Percentiles rank a stretch among this genome's conserved stretches.
These are phyloP conservation scores for Caenorhabditis remanei DNA, from an alignment of 1,140 invertebrate species.

Conservation along the genomic window DNA sequence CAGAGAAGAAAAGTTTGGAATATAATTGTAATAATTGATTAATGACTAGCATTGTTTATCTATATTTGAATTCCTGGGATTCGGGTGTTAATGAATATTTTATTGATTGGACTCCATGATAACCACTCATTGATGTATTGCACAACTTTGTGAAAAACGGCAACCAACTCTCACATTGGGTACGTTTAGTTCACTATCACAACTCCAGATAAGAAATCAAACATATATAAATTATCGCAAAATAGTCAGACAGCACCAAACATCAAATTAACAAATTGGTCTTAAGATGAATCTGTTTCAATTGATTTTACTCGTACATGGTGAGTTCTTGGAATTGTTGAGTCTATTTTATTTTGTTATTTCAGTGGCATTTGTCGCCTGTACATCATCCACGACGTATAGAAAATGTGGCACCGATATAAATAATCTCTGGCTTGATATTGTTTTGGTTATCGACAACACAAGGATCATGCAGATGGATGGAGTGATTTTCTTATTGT, in stretches of 20 bases:
- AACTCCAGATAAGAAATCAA: background rate
- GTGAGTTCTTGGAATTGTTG: background rate
- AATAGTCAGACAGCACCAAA: background rate
- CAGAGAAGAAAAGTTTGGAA: background rate
- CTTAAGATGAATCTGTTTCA: background rate
- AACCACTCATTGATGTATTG: background rate
- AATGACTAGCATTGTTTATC: too few species aligned
- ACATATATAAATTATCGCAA: background rate
- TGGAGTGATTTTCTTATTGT: background rate
- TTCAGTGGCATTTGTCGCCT: background rate
- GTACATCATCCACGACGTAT: background rate
- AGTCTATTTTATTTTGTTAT: background rate
- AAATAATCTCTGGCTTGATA: background rate
- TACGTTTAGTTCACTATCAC: background rate
- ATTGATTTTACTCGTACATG: background rate
- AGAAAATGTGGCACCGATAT: background rate
- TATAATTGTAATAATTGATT: background rate
- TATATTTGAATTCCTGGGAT: too few species aligned
- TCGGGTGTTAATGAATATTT: too few species aligned
- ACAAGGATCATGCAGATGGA: background rate
- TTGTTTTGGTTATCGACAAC: background rate
- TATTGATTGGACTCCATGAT: too few species aligned
- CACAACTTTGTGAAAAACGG: background rate
- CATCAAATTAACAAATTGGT: background rate
- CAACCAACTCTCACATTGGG: background rate